Conservation (phyloP, 64 coral and sea anemone genomes). For the Montipora cactus region DNA sequence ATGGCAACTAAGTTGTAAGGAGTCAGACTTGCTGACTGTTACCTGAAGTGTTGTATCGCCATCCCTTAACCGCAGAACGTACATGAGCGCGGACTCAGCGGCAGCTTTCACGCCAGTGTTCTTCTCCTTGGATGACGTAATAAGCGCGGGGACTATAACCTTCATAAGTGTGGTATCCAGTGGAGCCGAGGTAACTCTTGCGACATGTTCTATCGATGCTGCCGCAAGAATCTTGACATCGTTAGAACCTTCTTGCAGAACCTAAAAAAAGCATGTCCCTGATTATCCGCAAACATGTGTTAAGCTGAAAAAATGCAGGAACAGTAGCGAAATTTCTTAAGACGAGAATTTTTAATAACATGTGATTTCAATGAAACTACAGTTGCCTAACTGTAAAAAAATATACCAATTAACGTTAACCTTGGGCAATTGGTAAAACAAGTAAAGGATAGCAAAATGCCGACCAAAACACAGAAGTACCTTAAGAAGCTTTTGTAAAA, state of each 20-base stretch:
- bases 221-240: constrained; percentile 78
- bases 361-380: too few relatives aligned
- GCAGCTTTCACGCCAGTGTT: constrained; percentile 79
- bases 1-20: too few relatives aligned
- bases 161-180: constrained; percentile 68
- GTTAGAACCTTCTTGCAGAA: constrained; percentile 75
- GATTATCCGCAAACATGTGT: too few relatives aligned
- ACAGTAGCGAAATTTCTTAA: too few relatives aligned
- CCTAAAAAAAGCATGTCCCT: not conserved
- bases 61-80: constrained; percentile 66
- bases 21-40: not conserved
- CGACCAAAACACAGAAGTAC: not conserved
- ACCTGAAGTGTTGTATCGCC: constrained; percentile 84
- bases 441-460: too few relatives aligned
- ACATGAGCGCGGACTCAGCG: constrained; percentile 73
- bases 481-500: constrained; percentile 65
- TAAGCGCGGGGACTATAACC: constrained; percentile 64
- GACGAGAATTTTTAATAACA: too few relatives aligned
- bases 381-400: too few relatives aligned
- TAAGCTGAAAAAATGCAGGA: too few relatives aligned
- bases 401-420: too few relatives aligned
- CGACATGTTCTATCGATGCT: constrained; percentile 56
- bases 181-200: constrained; percentile 53
- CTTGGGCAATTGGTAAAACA: too few relatives aligned
- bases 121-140: constrained; percentile 75